phyloP scores from a whole-genome alignment of 2,888 invertebrate species.

The Macrosiphum euphorbiae region DNA sequence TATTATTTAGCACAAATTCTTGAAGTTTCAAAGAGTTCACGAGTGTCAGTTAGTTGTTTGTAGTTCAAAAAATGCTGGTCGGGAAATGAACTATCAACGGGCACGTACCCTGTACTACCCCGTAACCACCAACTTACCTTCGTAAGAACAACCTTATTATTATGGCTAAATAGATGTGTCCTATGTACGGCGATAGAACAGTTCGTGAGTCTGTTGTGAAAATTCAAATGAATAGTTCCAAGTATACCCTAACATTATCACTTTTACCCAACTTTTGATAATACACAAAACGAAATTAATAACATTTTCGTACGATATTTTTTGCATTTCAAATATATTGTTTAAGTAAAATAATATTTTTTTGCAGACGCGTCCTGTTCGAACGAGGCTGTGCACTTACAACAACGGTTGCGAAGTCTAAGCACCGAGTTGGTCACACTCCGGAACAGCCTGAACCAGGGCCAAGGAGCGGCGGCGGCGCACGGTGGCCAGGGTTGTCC shows the following conservation, averaged over 20 bases:
- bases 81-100: background rate
- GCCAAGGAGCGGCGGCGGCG: conserved; percentile 74
- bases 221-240: background rate
- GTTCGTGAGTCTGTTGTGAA: background rate
- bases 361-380: conserved; percentile 91
- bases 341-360: conserved; percentile 38
- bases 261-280: background rate
- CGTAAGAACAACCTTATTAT: background rate
- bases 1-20: no score
- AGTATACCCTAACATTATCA: background rate
- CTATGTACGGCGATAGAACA: background rate
- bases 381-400: conserved; percentile 93
- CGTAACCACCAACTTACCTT: background rate
- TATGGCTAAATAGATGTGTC: background rate
- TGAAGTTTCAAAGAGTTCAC: no score
- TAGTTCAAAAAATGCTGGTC: background rate
- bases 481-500: conserved; percentile 47
- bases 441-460: conserved; percentile 85
- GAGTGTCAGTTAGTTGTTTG: no score
- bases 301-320: background rate
- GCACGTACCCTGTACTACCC: background rate
- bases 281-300: background rate
- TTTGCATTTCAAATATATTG: background rate
- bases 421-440: conserved; percentile 93
- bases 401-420: conserved; percentile 89